Evolutionary conservation across 1,140 invertebrate species (phyloP).

Genomic region (Muscidifurax raptorellus): DNA sequence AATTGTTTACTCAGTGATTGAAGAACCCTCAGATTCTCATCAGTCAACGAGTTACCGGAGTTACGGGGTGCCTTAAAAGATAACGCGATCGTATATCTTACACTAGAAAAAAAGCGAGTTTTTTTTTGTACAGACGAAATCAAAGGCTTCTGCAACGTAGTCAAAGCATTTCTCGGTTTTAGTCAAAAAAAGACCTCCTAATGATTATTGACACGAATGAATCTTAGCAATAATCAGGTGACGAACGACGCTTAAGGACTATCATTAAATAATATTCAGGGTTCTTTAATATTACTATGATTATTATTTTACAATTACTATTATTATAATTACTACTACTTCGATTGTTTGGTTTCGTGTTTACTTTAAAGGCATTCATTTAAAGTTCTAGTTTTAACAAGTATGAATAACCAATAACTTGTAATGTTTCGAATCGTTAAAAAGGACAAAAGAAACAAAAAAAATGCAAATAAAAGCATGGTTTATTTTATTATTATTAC

Average conservation of each 20-base stretch:
- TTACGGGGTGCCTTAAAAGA: constrained; percentile 49
- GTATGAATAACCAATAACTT: constrained; percentile 59
- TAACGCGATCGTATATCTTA: constrained; percentile 45
- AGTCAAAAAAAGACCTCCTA: constrained; percentile 32
- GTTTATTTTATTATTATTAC: constrained; percentile 54
- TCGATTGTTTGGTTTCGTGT: constrained; percentile 65
- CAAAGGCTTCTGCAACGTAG: constrained; percentile 31
- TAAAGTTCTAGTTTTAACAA: constrained; percentile 62
- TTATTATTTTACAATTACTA: constrained; percentile 39
- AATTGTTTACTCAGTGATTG: constrained; percentile 46
- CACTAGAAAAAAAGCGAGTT: constrained; percentile 26
- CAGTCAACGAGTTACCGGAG: constrained; percentile 48
- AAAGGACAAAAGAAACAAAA: constrained; percentile 53
- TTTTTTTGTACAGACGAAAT: constrained; percentile 44
- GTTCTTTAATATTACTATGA: constrained; percentile 54
- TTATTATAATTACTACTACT: constrained; percentile 28
- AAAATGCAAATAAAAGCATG: constrained; percentile 63
- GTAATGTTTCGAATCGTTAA: constrained; percentile 60
- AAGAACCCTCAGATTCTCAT: constrained; percentile 40
- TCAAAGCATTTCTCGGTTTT: constrained; percentile 49
- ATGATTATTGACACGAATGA: constrained; percentile 23
- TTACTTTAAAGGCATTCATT: constrained; percentile 67
- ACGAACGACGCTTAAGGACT: constrained; percentile 49
- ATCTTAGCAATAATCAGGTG: constrained; percentile 39
- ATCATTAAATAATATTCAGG: constrained; percentile 62